Conservation (phyloP, 2,797 vertebrate species). For the Numenius phaeopus region DNA sequence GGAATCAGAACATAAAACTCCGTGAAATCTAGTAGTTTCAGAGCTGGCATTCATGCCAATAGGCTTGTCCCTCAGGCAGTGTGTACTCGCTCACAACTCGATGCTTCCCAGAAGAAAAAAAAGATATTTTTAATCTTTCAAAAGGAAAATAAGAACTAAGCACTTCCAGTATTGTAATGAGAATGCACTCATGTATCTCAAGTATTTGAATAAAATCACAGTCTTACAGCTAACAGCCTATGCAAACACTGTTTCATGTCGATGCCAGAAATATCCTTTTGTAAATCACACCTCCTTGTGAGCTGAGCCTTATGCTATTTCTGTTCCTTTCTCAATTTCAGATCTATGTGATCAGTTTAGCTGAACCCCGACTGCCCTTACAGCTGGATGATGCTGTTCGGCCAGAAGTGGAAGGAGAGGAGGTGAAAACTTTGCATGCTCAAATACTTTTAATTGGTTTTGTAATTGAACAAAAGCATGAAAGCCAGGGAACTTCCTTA, state of each 20-base stretch:
- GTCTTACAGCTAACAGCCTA: constrained; percentile 21
- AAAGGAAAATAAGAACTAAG: not conserved
- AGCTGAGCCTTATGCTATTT: constrained; percentile 44
- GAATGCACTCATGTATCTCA: not conserved
- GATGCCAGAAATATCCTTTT: constrained; percentile 53
- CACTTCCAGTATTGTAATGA: not conserved
- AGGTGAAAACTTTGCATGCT: constrained; percentile 83
- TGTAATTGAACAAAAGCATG: not conserved
- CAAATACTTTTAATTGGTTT: not conserved
- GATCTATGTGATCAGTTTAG: constrained; percentile 96
- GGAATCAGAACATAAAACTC: not conserved
- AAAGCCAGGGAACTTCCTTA: not conserved
- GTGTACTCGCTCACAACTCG: not conserved
- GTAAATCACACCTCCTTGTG: constrained; percentile 50
- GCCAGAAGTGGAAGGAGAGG: constrained; percentile 94
- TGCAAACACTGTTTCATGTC: constrained; percentile 70
- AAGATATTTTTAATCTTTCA: not conserved
- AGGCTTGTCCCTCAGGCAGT: not conserved
- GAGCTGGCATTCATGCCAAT: not conserved
- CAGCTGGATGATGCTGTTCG: constrained; percentile 96
- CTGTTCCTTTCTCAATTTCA: constrained; percentile 79
- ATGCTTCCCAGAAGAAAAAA: not conserved
- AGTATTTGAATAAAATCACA: constrained; percentile 23
- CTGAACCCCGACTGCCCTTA: constrained; percentile 93
- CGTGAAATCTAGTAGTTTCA: not conserved